A percentile compares a stretch with the other conserved stretches of the same genome.
These are phyloP conservation scores for Coecobrya sp. DNA, from an alignment of 2,888 invertebrate species.

Conservation along the genomic window DNA sequence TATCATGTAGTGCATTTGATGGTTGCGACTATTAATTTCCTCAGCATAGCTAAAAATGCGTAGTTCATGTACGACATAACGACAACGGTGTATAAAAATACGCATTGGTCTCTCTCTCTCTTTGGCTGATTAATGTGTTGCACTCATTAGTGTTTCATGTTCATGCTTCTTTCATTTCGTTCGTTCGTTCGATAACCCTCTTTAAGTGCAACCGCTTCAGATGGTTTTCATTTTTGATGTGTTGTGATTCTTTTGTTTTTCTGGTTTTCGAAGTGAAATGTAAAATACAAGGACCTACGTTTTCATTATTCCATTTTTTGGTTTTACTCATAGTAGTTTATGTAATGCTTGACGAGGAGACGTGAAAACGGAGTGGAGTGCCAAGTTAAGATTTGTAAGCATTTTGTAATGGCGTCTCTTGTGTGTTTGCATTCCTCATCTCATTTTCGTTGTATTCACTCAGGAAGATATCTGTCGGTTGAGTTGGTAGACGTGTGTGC, in stretches of 20 bases:
- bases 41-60: no score
- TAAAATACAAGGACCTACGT: background rate
- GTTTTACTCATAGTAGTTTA: slow-evolving; percentile 1
- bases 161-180: background rate
- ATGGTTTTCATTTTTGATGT: slow-evolving; percentile 16
- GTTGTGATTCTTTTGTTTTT: slow-evolving; percentile 54
- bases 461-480: slow-evolving; percentile 19
- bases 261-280: slow-evolving; percentile 15
- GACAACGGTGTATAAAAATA: no score
- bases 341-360: slow-evolving; percentile 43
- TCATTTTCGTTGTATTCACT: slow-evolving; percentile 22
- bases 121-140: background rate
- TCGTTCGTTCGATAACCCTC: background rate
- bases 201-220: slow-evolving; percentile 1
- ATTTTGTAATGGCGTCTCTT: slow-evolving; percentile 63
- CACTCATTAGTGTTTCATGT: slow-evolving; percentile 1
- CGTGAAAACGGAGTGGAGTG: slow-evolving; percentile 56
- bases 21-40: no score
- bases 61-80: no score
- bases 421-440: slow-evolving; percentile 48
- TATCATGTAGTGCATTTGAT: no score
- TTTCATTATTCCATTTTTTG: background rate
- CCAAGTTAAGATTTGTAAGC: slow-evolving; percentile 65
- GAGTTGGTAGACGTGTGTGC: slow-evolving; percentile 20
- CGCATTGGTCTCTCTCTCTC: background rate